These are phyloP conservation scores for Okamejei kenojei DNA, from an alignment of 2,797 vertebrate species.

Conservation along the genomic window DNA sequence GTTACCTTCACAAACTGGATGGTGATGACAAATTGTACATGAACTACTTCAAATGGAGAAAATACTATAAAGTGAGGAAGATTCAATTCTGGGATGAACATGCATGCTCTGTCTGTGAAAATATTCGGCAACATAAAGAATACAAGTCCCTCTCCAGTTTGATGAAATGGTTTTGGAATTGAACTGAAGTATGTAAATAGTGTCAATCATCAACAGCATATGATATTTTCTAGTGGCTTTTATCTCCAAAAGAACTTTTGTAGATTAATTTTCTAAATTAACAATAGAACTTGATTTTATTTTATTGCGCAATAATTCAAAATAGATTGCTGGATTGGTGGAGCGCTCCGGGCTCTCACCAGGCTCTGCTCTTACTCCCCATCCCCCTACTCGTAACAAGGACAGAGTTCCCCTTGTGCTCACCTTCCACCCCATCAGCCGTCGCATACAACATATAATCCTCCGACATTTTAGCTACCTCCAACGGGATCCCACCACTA, in stretches of 20 bases:
- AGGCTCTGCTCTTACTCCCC: no score
- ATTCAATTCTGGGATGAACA: slow-evolving; percentile 90
- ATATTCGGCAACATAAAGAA: slow-evolving; percentile 62
- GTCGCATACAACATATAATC: no score
- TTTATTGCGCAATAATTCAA: no score
- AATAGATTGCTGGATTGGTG: no score
- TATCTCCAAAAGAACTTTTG: neutral
- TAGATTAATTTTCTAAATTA: neutral
- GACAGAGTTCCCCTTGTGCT: no score
- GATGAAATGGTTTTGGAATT: slow-evolving; percentile 42
- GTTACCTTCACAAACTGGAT: slow-evolving; percentile 85
- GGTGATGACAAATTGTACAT: slow-evolving; percentile 88
- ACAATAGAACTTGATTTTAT: slow-evolving; percentile 37
- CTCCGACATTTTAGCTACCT: no score
- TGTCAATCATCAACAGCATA: neutral
- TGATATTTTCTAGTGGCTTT: neutral
- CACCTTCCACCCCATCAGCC: no score
- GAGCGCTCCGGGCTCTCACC: no score
- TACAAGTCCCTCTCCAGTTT: no score
- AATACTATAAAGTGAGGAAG: slow-evolving; percentile 87
- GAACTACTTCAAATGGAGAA: slow-evolving; percentile 90
- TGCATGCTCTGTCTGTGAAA: slow-evolving; percentile 90
- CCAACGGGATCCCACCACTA: no score
- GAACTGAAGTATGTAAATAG: slow-evolving; percentile 43
- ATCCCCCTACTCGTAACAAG: no score